Evolutionary conservation across 2,113 vertebrate genomes (phyloP), one percentile per base, ranked within the genome.

Genomic region (Rhizomys pruinosus): DNA sequence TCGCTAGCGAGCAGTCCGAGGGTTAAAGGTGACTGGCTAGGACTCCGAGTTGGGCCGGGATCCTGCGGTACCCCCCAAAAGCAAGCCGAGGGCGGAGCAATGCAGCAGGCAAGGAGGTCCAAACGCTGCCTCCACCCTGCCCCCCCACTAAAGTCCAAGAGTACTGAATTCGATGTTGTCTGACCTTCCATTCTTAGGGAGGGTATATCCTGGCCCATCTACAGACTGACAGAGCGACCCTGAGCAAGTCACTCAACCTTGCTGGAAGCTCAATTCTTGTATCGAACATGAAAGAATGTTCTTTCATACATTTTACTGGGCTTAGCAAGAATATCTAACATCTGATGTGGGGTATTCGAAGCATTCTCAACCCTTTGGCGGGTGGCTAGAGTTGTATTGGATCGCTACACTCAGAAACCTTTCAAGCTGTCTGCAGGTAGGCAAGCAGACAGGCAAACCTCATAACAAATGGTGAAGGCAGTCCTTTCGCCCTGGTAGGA

Each of bases 191-290:
- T 59, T 39, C 23, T 29, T 37, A 57, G 64, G 25, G 5, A n/a
- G 1, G 29, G 34, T 34, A 16, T 63, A 15, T 37, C n/a, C 20
- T 42, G 23, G 15, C 42, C 52, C 42, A 52, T 59, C 84, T 44
- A 77, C n/a, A n/a, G n/a, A n/a, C n/a, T n/a, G n/a, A 1, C 66
- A 57, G 8, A 5, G 9, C 59, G 59, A 89, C 57, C 66, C 37
- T 89, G 47, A 91, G 15, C 79, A 63, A 94, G 63, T 66, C 95
- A 34, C 25, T 84, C 69, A 76, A 71, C 25, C 32, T 55, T 80
- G 44, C 37, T 72, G 82, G 79, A 86, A 69, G 59, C 34, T 69
- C 27, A 61, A 5, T 39, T 55, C 37, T 52, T 32, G 22, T 2
- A 17, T 27, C 71, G 37, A 44, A 52, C 25, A 57, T 8, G 57